Evolutionary conservation across 2,113 vertebrate genomes (phyloP), one percentile per base, ranked within the genome.

Genomic region (Mungos mungo): DNA sequence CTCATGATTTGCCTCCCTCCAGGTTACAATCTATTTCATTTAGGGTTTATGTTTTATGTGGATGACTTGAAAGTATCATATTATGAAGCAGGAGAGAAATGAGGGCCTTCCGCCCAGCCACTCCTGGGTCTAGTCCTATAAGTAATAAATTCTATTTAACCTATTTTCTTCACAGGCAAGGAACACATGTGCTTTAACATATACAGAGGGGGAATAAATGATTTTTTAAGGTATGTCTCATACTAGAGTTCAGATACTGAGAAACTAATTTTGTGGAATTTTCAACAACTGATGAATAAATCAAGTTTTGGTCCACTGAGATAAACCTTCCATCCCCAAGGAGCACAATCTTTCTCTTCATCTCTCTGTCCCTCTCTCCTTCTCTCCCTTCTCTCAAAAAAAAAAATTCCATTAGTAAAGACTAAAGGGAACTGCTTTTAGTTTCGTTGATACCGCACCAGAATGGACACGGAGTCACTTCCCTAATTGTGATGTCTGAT

Each of bases 401-500:
- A 63, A n/a, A n/a, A 95, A 98, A 98, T 84, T 66, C 83, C 57
- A 88, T 97, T 92, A 72, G 9, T 91, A 94, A 96, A 97, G 35
- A n/a, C 86, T 27, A 74, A 97, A 93, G 23, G 2, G 25, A 72
- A 69, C 6, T 19, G 12, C 87, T 98, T 94, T 41, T 52, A 93
- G 19, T 7, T 82, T 65, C 89, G 31, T 69, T 72, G 80, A 97
- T 98, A 85, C 77, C 97, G 94, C 33, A 77, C 77, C 90, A 97
- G 83, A 94, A 95, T 80, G 97, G 33, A 88, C 85, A 77, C 16
- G 90, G 79, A 92, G 85, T 69, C 4, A 76, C 52, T 97, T 98
- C 95, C 88, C 94, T 98, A 85, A 93, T 86, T 65, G 50, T 92
- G 84, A 88, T 95, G 96, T 95, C 97, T 97, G 89, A 94, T 60